phyloP scores from a whole-genome alignment of 2,113 vertebrate species.

The Dicaeum eximium region DNA sequence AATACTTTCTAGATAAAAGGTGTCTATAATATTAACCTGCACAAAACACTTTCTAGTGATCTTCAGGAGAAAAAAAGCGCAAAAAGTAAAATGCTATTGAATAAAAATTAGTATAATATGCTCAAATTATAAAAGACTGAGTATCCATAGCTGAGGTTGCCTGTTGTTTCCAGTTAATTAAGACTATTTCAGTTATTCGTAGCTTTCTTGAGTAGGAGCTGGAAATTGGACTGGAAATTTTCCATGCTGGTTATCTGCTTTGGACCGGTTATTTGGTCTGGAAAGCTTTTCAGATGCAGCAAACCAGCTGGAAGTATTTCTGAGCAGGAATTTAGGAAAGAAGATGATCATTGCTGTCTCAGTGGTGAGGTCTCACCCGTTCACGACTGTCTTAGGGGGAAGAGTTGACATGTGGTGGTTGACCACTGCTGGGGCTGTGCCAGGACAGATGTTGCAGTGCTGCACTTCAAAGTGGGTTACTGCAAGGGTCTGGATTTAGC shows the following conservation, averaged over 20 bases:
- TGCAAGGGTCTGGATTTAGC: not conserved
- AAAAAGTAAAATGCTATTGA: not conserved
- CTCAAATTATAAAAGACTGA: not conserved
- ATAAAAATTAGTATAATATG: not conserved
- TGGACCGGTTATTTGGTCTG: not conserved
- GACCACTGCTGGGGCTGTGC: not conserved
- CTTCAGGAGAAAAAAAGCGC: not conserved
- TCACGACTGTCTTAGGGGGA: rapidly evolving
- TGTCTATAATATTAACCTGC: not conserved
- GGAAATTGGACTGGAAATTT: not conserved
- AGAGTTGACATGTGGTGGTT: not conserved
- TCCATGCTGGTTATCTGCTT: not conserved
- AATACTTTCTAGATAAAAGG: not conserved
- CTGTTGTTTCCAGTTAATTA: not conserved
- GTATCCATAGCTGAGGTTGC: not conserved
- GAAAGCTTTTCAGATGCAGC: not conserved
- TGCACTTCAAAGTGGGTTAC: not conserved
- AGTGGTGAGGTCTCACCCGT: not conserved
- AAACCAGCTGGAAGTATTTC: not conserved
- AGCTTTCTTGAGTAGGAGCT: not conserved
- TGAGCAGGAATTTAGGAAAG: not conserved
- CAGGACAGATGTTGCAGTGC: not conserved
- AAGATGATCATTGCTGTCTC: not conserved
- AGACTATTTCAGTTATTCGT: not conserved
- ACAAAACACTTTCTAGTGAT: not conserved